phyloP scores from a whole-genome alignment of 2,797 vertebrate genomes.

The Gymnopithys bicolor region DNA sequence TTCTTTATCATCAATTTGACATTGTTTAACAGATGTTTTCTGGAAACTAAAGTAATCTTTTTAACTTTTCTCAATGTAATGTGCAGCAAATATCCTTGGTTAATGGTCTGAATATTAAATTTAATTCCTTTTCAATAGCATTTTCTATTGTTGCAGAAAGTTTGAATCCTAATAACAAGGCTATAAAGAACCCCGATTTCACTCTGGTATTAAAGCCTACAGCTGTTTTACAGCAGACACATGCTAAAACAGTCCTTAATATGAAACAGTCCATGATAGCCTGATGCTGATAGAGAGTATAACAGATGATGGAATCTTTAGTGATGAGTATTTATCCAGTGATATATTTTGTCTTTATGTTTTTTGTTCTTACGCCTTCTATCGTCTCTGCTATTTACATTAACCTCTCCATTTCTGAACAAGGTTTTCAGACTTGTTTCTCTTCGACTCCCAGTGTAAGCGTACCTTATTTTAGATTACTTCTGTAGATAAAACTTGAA shows the following conservation, averaged over 20 bases:
- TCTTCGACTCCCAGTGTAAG: not conserved
- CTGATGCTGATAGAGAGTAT: not conserved
- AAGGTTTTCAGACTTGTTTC: not conserved
- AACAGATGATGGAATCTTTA: not conserved
- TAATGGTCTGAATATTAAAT: slow-evolving; percentile 80
- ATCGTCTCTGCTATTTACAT: not conserved
- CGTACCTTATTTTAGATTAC: not conserved
- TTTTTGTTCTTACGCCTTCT: not conserved
- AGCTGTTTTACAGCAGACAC: slow-evolving; percentile 10
- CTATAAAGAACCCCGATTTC: slow-evolving; percentile 62
- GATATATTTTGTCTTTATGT: not conserved
- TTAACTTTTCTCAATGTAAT: slow-evolving; percentile 76
- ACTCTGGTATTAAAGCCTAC: slow-evolving; percentile 8
- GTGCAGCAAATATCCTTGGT: slow-evolving; percentile 68
- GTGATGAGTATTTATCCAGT: not conserved
- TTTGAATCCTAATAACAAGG: slow-evolving; percentile 63
- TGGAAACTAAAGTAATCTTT: slow-evolving; percentile 66
- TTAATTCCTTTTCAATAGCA: slow-evolving; percentile 74
- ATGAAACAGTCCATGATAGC: not conserved
- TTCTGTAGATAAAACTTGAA: not conserved
- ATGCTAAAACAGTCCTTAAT: not conserved
- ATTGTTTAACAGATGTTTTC: slow-evolving; percentile 80
- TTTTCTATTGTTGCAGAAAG: slow-evolving; percentile 69
- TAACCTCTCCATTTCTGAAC: not conserved
- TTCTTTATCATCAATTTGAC: slow-evolving; percentile 79